These are phyloP conservation scores for Orthonevra nobilis DNA, from an alignment of 2,888 invertebrate species.

Conservation along the genomic window DNA sequence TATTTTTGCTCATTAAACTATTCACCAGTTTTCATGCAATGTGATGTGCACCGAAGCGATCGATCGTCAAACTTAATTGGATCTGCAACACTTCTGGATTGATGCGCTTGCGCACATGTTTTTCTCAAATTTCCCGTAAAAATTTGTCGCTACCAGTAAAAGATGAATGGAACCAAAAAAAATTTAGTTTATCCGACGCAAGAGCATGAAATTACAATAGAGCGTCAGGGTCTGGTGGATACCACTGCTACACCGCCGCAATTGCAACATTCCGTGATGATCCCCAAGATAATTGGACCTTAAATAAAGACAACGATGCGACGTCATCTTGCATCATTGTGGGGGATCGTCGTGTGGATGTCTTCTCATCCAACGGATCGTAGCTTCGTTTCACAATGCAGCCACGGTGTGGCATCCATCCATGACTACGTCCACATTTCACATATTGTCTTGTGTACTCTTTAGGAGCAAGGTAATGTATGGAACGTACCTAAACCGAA, in stretches of 20 bases:
- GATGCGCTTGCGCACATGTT: slow-evolving; percentile 21
- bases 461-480: slow-evolving; percentile 1
- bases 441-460: slow-evolving; percentile 20
- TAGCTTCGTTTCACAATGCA: slow-evolving; percentile 43
- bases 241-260: not conserved
- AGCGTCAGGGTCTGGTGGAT: slow-evolving; percentile 22
- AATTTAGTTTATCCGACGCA: slow-evolving; percentile 39
- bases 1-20: no score
- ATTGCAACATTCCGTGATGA: slow-evolving; percentile 40
- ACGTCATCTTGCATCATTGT: slow-evolving; percentile 41
- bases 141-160: slow-evolving; percentile 43
- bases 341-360: slow-evolving; percentile 17
- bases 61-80: slow-evolving; percentile 29
- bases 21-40: slow-evolving; percentile 15
- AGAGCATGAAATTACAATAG: slow-evolving; percentile 55
- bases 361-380: slow-evolving; percentile 22
- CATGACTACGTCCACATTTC: slow-evolving; percentile 31
- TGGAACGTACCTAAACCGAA: no score
- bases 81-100: not conserved
- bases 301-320: slow-evolving; percentile 13
- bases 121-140: slow-evolving; percentile 54
- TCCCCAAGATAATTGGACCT: slow-evolving; percentile 44
- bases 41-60: not conserved
- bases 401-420: slow-evolving; percentile 37
- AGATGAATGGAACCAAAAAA: not conserved